Evolutionary conservation across 2,888 invertebrate genomes (phyloP), one percentile per base, ranked within the genome.

Genomic region (Stenodema calcarata): DNA sequence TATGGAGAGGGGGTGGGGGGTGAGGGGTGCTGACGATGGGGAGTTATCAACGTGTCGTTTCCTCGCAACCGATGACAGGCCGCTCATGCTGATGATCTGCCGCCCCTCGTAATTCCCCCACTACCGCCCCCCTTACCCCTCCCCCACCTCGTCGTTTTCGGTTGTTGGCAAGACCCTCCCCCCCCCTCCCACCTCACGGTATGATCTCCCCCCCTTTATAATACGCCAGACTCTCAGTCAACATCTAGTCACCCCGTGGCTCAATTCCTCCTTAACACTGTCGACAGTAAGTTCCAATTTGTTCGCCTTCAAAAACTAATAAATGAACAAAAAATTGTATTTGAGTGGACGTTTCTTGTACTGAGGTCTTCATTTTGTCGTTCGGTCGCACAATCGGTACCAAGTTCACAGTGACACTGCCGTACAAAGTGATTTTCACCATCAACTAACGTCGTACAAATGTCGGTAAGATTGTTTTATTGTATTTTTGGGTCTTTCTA

Each of bases 211-310:
- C 28, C 73, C 7, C 73, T 11, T 73, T 73, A 73, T 73, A 73
- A 73, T 35, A 73, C 73, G n/a, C 30, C 73, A 35, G 30, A 50
- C 80, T 80, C 54, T 50, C 80, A 80, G 80, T 80, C 80, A 50
- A 50, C 50, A 30, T 80, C 50, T 80, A 80, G 80, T 80, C 80
- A 80, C 54, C 50, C 30, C 28, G 54, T 28, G 35, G 80, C 47
- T 80, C 80, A 50, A 50, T 50, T 80, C 50, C 80, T 50, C 54
- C 50, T 28, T 11, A 27, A 28, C 80, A n/a, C 80, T 73, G 73
- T 73, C 73, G 35, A 73, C 73, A 73, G 73, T 73, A 73, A 73
- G 73, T 73, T 73, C 18, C 73, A 4, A 0, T 70, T 14, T 73
- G 30, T n/a, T 18, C 41, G 30, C 30, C 7, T n/a, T n/a, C n/a